Conservation (phyloP, 2,113 vertebrate species). For the Vimba vimba region DNA sequence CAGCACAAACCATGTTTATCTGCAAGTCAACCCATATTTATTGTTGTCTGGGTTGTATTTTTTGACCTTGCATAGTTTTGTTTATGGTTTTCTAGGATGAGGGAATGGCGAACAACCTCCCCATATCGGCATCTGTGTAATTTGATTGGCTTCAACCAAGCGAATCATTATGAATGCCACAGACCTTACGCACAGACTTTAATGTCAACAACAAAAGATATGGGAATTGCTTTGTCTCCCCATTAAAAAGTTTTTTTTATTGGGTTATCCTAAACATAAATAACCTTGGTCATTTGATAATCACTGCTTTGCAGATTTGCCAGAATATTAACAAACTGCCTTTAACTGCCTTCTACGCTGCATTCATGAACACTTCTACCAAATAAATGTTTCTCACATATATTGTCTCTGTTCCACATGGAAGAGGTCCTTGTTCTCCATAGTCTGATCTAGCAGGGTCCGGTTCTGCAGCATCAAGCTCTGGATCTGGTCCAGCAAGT, state of each 20-base stretch:
- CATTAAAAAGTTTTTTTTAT: background rate
- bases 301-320: background rate
- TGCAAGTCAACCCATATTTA: background rate
- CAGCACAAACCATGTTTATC: background rate
- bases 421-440: slow-evolving; percentile 99
- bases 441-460: slow-evolving; percentile 94
- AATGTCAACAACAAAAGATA: background rate
- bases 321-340: background rate
- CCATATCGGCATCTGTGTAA: background rate
- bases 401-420: slow-evolving; percentile 98
- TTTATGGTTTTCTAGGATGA: background rate
- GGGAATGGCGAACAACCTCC: background rate
- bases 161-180: no score
- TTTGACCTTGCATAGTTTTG: background rate
- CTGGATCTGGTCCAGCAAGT: slow-evolving; percentile 97
- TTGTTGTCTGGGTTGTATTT: background rate
- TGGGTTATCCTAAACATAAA: background rate
- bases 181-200: background rate
- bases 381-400: slow-evolving; percentile 80
- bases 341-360: background rate
- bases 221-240: background rate
- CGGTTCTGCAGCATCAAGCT: slow-evolving; percentile 97
- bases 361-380: background rate
- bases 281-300: background rate
- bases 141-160: background rate